Evolutionary conservation across 1,140 invertebrate genomes (phyloP), one percentile per base, ranked within the genome.

Genomic region (Andricus grossulariae): DNA sequence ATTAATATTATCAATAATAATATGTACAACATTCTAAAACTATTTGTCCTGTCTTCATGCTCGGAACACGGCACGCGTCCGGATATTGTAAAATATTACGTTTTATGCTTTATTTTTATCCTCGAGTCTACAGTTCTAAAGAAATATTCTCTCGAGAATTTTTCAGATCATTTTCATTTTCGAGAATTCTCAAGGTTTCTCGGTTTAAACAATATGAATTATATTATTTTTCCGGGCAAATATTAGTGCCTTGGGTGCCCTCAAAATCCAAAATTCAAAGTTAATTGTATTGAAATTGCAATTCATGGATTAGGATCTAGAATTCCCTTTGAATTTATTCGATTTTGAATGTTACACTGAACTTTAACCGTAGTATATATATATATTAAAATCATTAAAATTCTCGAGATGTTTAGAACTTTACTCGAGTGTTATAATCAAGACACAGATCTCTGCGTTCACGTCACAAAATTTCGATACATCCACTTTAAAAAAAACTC

Each of bases 1-100:
- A 89, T 81, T 85, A 84, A 87, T 81, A 79, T 86, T 84, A 82
- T 86, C 82, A 88, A 82, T 88, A 88, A 88, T 89, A 88, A 88
- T 89, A 88, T 89, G 75, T 89, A 89, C 88, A 89, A 86, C 78
- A 76, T 84, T 81, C 80, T 88, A 86, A 84, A 71, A 45, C 80
- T 86, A 87, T 84, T 84, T 85, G 71, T 86, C 72, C 81, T 88
- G 54, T 84, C 72, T 85, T 83, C 74, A 85, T 84, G 79, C 73
- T 84, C 75, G 77, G 81, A 81, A 83, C 82, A 81, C 85, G 79
- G 86, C 82, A 82, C 76, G 80, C 81, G 82, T 75, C 79, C 78
- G 74, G 72, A 80, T 85, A 77, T 81, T 84, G 79, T 82, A 87
- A 87, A 87, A 87, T 82, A 86, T 76, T 74, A 78, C 19, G 57